Conservation (phyloP, 2,113 vertebrate genomes). For the Corythornis vintsioides region DNA sequence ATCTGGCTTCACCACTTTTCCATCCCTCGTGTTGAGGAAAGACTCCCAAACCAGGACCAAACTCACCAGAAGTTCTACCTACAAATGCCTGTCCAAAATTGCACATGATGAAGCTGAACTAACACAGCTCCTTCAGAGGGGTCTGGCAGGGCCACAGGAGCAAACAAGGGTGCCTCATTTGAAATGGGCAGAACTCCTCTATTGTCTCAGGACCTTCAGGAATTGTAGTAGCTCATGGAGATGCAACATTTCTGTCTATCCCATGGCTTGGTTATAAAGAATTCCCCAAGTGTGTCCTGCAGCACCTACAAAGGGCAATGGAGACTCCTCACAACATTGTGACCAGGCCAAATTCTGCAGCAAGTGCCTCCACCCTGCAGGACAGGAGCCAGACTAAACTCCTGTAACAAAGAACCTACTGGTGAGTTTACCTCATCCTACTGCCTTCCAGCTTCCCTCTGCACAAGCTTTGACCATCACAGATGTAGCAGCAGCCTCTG, state of each 20-base stretch:
- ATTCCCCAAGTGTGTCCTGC: background rate
- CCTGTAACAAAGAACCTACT: background rate
- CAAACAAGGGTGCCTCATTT: background rate
- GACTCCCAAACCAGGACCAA: background rate
- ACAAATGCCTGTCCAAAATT: background rate
- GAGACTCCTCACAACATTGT: background rate
- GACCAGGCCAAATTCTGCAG: background rate
- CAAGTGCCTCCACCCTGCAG: background rate
- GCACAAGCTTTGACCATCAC: background rate
- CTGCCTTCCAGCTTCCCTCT: background rate
- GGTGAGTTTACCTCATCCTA: background rate
- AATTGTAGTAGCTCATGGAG: background rate
- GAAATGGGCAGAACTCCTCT: fast-evolving
- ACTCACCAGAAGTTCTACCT: background rate
- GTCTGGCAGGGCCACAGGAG: background rate
- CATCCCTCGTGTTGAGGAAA: background rate
- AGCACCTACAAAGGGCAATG: background rate
- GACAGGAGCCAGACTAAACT: background rate
- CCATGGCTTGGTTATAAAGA: background rate
- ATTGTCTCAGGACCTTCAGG: background rate
- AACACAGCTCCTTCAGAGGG: background rate
- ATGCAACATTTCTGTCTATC: background rate
- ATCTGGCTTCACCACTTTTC: background rate
- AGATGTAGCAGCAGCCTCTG: background rate
- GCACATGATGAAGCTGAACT: background rate